phyloP scores from a whole-genome alignment of 2,113 vertebrate genomes.

The Romanogobio albipinnatus region DNA sequence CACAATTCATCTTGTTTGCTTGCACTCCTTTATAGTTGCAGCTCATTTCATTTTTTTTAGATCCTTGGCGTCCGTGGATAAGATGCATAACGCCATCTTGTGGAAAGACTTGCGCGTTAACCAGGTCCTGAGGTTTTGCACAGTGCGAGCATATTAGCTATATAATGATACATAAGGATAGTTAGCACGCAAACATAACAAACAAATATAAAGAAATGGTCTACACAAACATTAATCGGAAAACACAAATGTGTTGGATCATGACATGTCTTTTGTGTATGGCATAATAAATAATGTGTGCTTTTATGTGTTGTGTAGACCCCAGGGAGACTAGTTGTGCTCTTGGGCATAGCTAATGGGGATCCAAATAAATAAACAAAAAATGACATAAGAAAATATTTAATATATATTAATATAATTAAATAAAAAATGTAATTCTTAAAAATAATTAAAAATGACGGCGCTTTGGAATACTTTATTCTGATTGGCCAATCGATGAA shows the following conservation, averaged over 20 bases:
- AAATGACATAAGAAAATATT: too few species aligned
- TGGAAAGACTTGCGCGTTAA: not conserved
- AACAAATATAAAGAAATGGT: not conserved
- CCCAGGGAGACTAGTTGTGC: too few species aligned
- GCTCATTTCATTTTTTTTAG: not conserved
- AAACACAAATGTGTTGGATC: not conserved
- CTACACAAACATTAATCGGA: too few species aligned
- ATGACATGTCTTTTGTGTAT: not conserved
- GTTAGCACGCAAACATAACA: not conserved
- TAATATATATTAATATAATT: too few species aligned
- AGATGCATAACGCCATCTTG: conserved; percentile 16
- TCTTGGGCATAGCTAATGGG: too few species aligned
- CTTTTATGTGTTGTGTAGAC: too few species aligned
- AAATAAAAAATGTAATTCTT: too few species aligned
- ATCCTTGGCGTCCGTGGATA: not conserved
- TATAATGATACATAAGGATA: not conserved
- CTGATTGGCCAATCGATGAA: not conserved
- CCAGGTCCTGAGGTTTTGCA: not conserved
- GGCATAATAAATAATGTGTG: too few species aligned
- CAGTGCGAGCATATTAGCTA: not conserved
- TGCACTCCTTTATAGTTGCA: not conserved
- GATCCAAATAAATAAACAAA: too few species aligned
- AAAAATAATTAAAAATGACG: too few species aligned
- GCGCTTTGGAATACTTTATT: not conserved
- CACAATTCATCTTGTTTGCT: conserved; percentile 8